Base-by-base conservation (phyloP, 2,888 invertebrate species). In the Lithodes maja region DNA sequence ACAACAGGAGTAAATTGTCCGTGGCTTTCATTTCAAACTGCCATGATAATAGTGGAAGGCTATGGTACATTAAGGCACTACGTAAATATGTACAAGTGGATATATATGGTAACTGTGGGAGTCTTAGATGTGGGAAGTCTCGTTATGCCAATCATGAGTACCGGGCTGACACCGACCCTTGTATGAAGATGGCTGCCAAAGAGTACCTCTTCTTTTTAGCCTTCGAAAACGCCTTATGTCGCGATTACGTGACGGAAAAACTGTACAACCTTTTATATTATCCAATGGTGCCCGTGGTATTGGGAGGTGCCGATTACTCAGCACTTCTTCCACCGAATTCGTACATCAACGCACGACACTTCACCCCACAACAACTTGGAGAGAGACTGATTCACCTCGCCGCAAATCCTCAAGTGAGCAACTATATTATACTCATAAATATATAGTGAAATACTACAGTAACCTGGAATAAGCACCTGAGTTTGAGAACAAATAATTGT, bases 191-290 rank as follows among this genome's bases (percentile, higher is more conserved):
- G 53, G 84, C 61, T 0, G 89, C 61, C 9, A 74, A 61, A 33
- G 61, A 74, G 2, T 89, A 83, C 55, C 71, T 83, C 12, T 90
- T 90, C 55, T 88, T 83, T n/a, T 75, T 90, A 7, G 82, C 88
- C 17, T 88, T 89, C 53, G 88, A 90, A 74, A 90, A 90, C 53
- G 50, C 82, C 54, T 9, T 90, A 12, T 85, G 88, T 69, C 17
- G 84, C 49, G 88, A 90, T 15, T 90, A 90, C 61, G 83, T 69
- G n/a, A 88, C 88, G 0, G 90, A 90, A 17, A 90, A 90, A 54
- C 50, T 89, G 15, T 90, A 88, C 68, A 88, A 88, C 71, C 74
- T 85, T 1, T 71, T 90, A 9, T 79, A 49, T n/a, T 85, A 89
- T 53, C 85, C 86, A 3, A 71, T 89, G 9, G 90, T 90, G 1